phyloP scores from a whole-genome alignment of 30 jellyfish, hydroid and myxozoan genomes.

The Turritopsis dohrnii region DNA sequence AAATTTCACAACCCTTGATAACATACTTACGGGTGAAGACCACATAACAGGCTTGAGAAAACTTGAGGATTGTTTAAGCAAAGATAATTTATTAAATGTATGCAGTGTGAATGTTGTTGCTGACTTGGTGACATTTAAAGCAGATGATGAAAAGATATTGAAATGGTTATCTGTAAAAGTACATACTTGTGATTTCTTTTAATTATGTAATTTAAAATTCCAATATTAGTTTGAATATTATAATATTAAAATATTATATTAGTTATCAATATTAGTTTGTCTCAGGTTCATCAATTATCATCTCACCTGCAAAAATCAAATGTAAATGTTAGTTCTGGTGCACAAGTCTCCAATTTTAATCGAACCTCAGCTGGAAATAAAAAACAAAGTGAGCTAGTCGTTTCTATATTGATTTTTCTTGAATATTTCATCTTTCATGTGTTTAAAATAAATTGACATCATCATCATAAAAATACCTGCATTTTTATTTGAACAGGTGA shows the following conservation, averaged over 20 bases:
- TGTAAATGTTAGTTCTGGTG: constrained; percentile 56
- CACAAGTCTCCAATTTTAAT: constrained; percentile 39
- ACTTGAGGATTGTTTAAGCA: constrained; percentile 46
- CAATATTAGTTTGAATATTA: no score
- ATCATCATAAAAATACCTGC: no score
- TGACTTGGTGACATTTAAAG: constrained; percentile 47
- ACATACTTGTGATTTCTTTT: background rate
- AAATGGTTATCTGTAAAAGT: constrained; percentile 71
- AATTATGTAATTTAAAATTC: no score
- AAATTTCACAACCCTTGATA: constrained; percentile 59
- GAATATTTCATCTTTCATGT: no score
- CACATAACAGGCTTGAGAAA: constrained; percentile 39
- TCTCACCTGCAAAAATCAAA: constrained; percentile 42
- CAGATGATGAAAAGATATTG: constrained; percentile 37
- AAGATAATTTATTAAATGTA: constrained; percentile 33
- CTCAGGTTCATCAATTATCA: constrained; percentile 62
- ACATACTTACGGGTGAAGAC: constrained; percentile 42
- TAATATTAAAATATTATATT: no score
- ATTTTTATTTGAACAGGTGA: no score
- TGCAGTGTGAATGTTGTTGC: constrained; percentile 52
- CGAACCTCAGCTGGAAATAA: constrained; percentile 24
- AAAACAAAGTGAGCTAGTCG: background rate
- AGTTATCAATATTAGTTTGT: no score
- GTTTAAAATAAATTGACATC: no score
- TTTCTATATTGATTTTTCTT: background rate